These are phyloP conservation scores for Phrynosoma platyrhinos DNA, from an alignment of 2,113 vertebrate species.

Conservation along the genomic window DNA sequence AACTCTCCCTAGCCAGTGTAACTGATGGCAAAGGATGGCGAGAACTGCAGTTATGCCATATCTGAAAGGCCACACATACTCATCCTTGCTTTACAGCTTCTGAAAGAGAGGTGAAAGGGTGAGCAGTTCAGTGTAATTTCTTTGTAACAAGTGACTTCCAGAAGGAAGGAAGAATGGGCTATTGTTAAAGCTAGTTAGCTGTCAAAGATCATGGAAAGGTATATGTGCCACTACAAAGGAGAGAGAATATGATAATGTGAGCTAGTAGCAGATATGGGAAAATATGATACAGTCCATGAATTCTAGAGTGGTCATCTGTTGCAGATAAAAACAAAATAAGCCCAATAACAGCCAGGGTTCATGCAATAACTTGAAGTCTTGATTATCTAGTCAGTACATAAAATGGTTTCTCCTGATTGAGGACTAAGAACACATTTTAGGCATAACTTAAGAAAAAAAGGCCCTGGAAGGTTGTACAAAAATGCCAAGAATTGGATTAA, in stretches of 20 bases:
- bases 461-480: constrained; percentile 80
- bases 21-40: too few relatives aligned
- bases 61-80: neutral
- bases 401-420: constrained; percentile 51
- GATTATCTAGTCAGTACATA: constrained; percentile 50
- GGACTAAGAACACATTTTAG: constrained; percentile 74
- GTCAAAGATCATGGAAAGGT: constrained; percentile 3
- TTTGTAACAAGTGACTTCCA: constrained; percentile 26
- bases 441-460: constrained; percentile 73
- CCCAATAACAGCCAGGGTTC: neutral
- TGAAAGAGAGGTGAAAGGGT: constrained; percentile 17
- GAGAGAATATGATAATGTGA: neutral
- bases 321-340: neutral
- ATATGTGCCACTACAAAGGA: fast-evolving
- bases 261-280: neutral
- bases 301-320: neutral
- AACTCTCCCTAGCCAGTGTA: too few relatives aligned
- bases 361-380: neutral
- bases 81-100: neutral
- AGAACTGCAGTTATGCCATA: neutral
- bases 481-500: constrained; percentile 95
- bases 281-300: neutral
- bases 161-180: constrained; percentile 33
- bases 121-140: constrained; percentile 33
- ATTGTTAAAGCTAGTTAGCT: constrained; percentile 27